phyloP scores from a whole-genome alignment of 2,113 vertebrate species.

The Cavia aperea region DNA sequence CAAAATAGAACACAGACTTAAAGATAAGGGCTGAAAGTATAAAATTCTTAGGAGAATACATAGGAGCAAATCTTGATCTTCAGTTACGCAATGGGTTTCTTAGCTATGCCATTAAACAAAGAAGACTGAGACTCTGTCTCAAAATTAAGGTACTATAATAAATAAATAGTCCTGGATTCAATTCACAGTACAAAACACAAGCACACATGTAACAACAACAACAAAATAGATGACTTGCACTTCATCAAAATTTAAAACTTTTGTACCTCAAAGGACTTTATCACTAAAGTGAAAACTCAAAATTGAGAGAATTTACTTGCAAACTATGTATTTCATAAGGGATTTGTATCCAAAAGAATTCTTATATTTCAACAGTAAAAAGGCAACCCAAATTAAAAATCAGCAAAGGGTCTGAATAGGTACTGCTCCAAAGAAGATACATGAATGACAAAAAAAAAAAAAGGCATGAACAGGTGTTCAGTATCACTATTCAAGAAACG shows the following conservation, averaged over 20 bases:
- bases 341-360: not conserved
- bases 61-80: not conserved
- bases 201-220: not conserved
- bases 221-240: not conserved
- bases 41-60: constrained; percentile 1
- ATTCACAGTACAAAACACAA: not conserved
- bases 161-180: not conserved
- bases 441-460: not conserved
- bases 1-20: not conserved
- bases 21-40: not conserved
- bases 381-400: not conserved
- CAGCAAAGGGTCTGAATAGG: not conserved
- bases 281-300: not conserved
- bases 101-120: not conserved
- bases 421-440: constrained; percentile 27
- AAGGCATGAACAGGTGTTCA: not conserved
- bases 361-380: not conserved
- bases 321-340: not conserved
- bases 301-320: not conserved
- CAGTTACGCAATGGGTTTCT: not conserved
- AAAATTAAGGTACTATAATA: not conserved
- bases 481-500: not conserved
- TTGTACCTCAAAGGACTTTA: not conserved
- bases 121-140: not conserved
- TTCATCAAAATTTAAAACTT: not conserved